Evolutionary conservation across 2,113 vertebrate species (phyloP).

Genomic region (Takifugu flavidus): DNA sequence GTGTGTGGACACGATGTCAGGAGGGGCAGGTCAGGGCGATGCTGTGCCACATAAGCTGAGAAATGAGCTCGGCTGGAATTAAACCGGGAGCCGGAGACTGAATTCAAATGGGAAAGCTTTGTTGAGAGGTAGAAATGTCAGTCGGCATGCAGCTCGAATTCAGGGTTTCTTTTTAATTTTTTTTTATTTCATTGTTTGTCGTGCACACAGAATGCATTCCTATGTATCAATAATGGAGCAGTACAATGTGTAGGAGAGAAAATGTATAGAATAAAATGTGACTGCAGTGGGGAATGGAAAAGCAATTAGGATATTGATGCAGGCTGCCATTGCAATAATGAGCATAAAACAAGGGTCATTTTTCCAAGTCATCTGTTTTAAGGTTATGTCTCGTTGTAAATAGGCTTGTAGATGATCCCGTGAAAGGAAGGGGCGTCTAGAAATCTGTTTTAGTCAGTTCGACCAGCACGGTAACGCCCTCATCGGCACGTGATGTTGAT

Average conservation of each 20-base stretch:
- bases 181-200: no score
- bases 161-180: no score
- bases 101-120: constrained; percentile 7
- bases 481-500: no score
- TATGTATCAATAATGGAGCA: no score
- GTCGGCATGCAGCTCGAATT: neutral
- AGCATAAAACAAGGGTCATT: no score
- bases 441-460: no score
- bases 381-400: constrained; percentile 2
- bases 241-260: no score
- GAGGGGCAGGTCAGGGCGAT: constrained; percentile 21
- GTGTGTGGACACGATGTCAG: constrained; percentile 29
- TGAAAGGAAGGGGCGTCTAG: neutral
- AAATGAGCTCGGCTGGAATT: constrained; percentile 43
- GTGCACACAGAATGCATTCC: neutral
- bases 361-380: neutral
- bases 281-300: no score
- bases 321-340: neutral
- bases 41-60: constrained; percentile 36
- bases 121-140: constrained; percentile 19
- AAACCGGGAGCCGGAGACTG: constrained; percentile 22
- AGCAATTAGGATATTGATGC: neutral
- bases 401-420: neutral
- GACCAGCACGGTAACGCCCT: no score
- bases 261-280: no score